These are phyloP conservation scores for Falco peregrinus DNA, from an alignment of 2,797 vertebrate genomes.

Conservation along the genomic window DNA sequence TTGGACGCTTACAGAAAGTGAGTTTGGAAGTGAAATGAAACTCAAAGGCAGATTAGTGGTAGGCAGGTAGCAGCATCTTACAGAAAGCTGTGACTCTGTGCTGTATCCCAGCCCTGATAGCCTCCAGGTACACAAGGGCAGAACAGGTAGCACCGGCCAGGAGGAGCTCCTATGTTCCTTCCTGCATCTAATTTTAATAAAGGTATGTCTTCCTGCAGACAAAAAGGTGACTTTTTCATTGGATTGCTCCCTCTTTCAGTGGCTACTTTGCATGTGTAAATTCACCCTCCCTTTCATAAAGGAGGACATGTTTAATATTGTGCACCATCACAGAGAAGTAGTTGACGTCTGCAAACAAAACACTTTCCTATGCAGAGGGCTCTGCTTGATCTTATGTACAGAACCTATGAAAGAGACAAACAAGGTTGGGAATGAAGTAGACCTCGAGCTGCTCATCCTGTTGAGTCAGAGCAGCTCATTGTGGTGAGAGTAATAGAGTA, in stretches of 20 bases:
- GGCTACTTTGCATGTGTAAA: not conserved
- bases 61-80: not conserved
- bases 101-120: accelerated
- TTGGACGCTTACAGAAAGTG: not conserved
- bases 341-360: not conserved
- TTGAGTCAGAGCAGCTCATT: accelerated
- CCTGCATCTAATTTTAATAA: not conserved
- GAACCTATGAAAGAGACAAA: not conserved
- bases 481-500: not conserved
- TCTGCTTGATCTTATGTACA: accelerated
- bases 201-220: not conserved
- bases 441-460: accelerated
- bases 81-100: accelerated
- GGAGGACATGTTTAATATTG: not conserved
- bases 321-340: not conserved
- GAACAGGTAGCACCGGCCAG: not conserved
- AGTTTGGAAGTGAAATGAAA: not conserved
- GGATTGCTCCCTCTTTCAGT: not conserved
- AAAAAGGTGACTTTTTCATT: not conserved
- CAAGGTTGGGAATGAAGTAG: too few species aligned
- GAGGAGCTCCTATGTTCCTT: not conserved
- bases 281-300: not conserved
- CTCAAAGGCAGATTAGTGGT: not conserved
- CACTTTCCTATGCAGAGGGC: accelerated
- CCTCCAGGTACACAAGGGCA: accelerated